Evolutionary conservation across 2,797 vertebrate genomes (phyloP).

Genomic region (Falco cherrug): DNA sequence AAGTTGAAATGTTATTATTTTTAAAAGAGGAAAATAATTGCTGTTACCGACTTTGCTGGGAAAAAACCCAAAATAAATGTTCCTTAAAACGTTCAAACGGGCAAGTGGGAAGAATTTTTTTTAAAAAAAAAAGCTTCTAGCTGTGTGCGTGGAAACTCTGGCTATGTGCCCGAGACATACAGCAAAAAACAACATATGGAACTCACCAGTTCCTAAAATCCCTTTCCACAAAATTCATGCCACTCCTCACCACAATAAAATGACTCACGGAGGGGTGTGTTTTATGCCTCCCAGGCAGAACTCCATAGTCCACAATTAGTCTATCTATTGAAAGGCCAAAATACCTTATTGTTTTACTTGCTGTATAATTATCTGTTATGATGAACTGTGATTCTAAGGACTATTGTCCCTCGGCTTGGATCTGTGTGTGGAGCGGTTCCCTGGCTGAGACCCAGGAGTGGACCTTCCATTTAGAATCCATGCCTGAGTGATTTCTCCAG

Average conservation of each 20-base stretch:
- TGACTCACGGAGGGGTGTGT: constrained; percentile 70
- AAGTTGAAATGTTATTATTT: constrained; percentile 46
- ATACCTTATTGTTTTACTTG: constrained; percentile 81
- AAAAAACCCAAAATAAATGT: background rate
- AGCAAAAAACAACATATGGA: constrained; percentile 74
- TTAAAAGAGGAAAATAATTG: constrained; percentile 59
- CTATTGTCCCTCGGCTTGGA: constrained; percentile 78
- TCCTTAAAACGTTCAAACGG: constrained; percentile 57
- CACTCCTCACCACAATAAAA: constrained; percentile 72
- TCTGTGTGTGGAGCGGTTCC: constrained; percentile 75
- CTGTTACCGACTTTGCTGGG: background rate
- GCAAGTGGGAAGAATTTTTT: constrained; percentile 40
- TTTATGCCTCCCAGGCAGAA: constrained; percentile 79
- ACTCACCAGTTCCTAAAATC: constrained; percentile 75
- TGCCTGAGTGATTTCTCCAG: constrained; percentile 82
- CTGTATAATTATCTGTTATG: constrained; percentile 84
- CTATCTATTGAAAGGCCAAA: constrained; percentile 79
- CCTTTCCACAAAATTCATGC: constrained; percentile 76
- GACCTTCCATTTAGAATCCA: constrained; percentile 81
- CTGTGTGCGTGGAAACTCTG: constrained; percentile 57
- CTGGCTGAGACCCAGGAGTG: constrained; percentile 78
- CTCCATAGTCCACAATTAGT: constrained; percentile 80
- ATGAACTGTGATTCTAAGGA: constrained; percentile 82
- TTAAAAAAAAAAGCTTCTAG: constrained; percentile 18
- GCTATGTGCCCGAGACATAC: constrained; percentile 48